These are phyloP conservation scores for Lepidurus apus DNA, from an alignment of 1,140 invertebrate species.

Conservation along the genomic window DNA sequence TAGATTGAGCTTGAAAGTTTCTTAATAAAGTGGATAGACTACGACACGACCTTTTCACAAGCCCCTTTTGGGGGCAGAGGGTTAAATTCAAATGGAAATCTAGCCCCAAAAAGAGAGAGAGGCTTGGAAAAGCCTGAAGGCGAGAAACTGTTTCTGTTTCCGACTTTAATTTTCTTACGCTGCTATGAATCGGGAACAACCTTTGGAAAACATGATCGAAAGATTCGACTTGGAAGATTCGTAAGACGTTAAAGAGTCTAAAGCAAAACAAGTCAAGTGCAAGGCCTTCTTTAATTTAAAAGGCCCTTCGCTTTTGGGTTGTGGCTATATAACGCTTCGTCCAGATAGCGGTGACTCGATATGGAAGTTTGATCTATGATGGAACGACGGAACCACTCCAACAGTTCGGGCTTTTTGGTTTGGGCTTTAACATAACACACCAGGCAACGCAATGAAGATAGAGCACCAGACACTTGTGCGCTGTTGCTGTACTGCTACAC, in stretches of 20 bases:
- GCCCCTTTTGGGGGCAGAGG: no score
- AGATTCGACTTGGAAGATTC: no score
- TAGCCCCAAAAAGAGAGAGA: neutral
- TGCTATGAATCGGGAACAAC: neutral
- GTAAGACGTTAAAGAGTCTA: no score
- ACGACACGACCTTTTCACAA: no score
- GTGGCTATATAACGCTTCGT: neutral
- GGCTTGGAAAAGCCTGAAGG: neutral
- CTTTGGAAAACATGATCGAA: neutral
- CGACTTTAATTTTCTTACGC: neutral
- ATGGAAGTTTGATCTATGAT: conserved; percentile 8
- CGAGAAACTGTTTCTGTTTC: neutral
- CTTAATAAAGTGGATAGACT: no score
- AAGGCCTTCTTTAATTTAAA: neutral
- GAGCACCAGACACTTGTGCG: neutral
- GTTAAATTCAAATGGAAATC: neutral
- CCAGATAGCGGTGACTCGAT: conserved; percentile 11
- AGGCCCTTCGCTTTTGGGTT: neutral
- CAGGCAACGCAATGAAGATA: neutral
- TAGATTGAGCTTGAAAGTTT: no score
- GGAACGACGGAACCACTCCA: neutral
- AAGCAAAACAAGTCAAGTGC: conserved; percentile 18
- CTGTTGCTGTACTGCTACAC: neutral
- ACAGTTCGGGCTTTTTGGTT: no score
- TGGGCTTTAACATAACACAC: no score